phyloP scores from a whole-genome alignment of 2,797 vertebrate genomes.

The Acrossocheilus wenchowensis region DNA sequence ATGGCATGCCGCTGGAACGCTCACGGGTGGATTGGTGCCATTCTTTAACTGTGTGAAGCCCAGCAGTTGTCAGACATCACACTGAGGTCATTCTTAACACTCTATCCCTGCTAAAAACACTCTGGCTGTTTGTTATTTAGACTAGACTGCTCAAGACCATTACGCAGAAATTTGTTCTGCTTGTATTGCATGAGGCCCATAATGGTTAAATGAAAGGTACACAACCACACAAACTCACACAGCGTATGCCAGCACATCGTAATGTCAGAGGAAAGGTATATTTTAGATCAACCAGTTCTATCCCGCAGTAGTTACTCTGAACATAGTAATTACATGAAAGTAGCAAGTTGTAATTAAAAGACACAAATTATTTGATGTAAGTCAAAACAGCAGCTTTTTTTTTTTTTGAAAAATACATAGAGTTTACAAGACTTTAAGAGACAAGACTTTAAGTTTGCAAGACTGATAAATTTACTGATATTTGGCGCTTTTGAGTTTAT shows the following conservation, averaged over 20 bases:
- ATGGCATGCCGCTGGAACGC: slow-evolving; percentile 62
- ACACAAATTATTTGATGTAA: slow-evolving; percentile 15
- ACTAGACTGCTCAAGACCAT: neutral
- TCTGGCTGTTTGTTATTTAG: slow-evolving; percentile 1
- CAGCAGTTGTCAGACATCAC: slow-evolving; percentile 62
- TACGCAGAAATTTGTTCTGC: slow-evolving; percentile 22
- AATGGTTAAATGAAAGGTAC: slow-evolving; percentile 30
- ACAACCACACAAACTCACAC: slow-evolving; percentile 1
- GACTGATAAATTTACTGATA: neutral
- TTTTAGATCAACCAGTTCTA: slow-evolving; percentile 36
- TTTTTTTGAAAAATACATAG: too few relatives aligned
- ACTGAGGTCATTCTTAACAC: slow-evolving; percentile 24
- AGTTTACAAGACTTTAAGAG: neutral
- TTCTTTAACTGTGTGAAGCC: slow-evolving; percentile 58
- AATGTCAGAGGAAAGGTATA: slow-evolving; percentile 26
- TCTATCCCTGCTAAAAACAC: slow-evolving; percentile 1
- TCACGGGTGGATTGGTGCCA: slow-evolving; percentile 59
- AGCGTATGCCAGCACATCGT: neutral
- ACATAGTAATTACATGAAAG: slow-evolving; percentile 50
- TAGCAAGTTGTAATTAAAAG: slow-evolving; percentile 44
- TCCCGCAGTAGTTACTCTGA: slow-evolving; percentile 12
- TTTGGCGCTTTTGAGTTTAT: neutral
- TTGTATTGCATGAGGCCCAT: neutral
- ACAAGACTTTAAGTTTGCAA: neutral
- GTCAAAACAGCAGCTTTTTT: neutral